Evolutionary conservation across 2,113 vertebrate genomes (phyloP).

Genomic region (Lepus timidus): DNA sequence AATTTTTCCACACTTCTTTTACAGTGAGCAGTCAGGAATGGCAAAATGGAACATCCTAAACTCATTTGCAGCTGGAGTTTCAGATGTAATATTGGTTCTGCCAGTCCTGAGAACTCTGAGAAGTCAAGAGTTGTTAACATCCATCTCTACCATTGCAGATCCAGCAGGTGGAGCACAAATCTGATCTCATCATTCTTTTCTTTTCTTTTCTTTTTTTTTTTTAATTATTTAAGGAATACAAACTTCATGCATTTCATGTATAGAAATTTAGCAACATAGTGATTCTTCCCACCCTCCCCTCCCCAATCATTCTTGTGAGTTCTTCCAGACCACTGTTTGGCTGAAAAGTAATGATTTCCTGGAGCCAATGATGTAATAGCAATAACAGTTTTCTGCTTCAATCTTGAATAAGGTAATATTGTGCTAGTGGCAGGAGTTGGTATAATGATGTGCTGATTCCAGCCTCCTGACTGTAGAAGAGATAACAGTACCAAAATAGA

Average conservation of each 20-base stretch:
- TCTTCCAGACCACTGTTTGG: not conserved
- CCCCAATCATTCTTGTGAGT: not conserved
- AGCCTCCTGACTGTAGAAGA: not conserved
- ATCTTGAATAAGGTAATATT: not conserved
- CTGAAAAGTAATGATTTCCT: not conserved
- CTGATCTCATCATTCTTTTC: not conserved
- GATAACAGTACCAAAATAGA: not conserved
- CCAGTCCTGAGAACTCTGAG: not conserved
- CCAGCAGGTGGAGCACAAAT: too few relatives aligned
- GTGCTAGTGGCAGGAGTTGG: not conserved
- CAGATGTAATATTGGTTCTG: not conserved
- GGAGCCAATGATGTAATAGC: not conserved
- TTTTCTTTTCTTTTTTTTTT: too few relatives aligned
- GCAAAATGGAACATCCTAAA: not conserved
- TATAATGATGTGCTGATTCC: not conserved
- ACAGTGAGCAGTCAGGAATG: not conserved
- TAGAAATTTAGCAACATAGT: too few relatives aligned
- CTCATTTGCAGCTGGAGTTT: not conserved
- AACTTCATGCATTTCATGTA: too few relatives aligned
- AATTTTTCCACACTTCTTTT: not conserved
- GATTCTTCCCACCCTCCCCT: too few relatives aligned
- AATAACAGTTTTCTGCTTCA: not conserved
- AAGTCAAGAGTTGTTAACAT: not conserved
- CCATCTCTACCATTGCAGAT: not conserved
- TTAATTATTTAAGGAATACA: too few relatives aligned